Conservation (phyloP, 2,888 invertebrate species). For the Brenthis ino region DNA sequence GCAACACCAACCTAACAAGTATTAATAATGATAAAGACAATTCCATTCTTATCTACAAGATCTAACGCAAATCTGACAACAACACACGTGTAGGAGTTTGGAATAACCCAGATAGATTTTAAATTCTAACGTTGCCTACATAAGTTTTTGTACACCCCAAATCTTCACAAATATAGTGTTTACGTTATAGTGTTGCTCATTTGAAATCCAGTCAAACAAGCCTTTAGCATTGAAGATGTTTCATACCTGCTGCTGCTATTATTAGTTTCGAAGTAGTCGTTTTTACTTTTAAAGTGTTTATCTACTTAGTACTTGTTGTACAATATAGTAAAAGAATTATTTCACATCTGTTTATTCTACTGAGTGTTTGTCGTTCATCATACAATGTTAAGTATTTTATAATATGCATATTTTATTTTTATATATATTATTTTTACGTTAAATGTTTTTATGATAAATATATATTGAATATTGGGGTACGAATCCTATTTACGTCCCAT, state of each 20-base stretch:
- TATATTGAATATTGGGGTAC: too few relatives aligned
- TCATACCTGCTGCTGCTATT: constrained; percentile 45
- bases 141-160: constrained; percentile 11
- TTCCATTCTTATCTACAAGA: constrained; percentile 6
- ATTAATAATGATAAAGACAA: constrained; percentile 45
- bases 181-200: constrained; percentile 40
- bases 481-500: too few relatives aligned
- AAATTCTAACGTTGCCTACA: background rate
- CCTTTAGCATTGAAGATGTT: constrained; percentile 57
- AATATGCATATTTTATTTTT: too few relatives aligned
- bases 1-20: constrained; percentile 42
- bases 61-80: constrained; percentile 10
- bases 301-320: background rate
- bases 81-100: background rate
- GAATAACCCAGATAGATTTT: background rate
- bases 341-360: too few relatives aligned
- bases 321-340: too few relatives aligned
- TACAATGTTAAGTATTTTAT: too few relatives aligned
- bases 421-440: too few relatives aligned
- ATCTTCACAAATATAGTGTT: constrained; percentile 27
- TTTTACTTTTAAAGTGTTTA: constrained; percentile 11
- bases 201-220: constrained; percentile 56
- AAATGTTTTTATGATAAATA: too few relatives aligned
- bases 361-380: too few relatives aligned
- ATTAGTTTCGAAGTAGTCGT: constrained; percentile 27